A percentile compares a stretch with the other conserved stretches of the same genome.
Conservation (phyloP, 2,888 invertebrate genomes). For the Polymixis lichenea region DNA sequence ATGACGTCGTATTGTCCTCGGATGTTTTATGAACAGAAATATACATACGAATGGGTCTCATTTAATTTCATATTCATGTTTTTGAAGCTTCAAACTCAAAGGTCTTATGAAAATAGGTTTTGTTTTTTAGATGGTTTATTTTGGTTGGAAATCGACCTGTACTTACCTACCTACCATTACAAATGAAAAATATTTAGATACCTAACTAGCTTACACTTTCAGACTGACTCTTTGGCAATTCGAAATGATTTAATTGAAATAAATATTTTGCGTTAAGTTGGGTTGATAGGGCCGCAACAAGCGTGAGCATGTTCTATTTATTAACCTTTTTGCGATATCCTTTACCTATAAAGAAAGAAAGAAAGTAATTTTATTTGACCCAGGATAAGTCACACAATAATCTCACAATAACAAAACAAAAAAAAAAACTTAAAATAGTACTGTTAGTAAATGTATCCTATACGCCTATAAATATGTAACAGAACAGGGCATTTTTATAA, state of each 20-base stretch:
- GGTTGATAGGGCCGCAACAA: too few relatives aligned
- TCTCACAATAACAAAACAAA: too few relatives aligned
- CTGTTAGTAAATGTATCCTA: too few relatives aligned
- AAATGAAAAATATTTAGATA: neutral
- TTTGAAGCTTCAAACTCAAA: slow-evolving; percentile 49
- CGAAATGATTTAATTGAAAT: too few relatives aligned
- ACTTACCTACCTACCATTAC: neutral
- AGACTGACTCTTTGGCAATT: too few relatives aligned
- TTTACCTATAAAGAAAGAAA: too few relatives aligned
- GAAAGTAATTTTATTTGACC: too few relatives aligned
- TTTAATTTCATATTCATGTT: slow-evolving; percentile 62
- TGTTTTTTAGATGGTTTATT: neutral
- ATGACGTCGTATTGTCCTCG: slow-evolving; percentile 64
- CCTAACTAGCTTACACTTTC: too few relatives aligned
- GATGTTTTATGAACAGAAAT: slow-evolving; percentile 58
- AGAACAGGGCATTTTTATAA: neutral
- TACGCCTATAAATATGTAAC: neutral
- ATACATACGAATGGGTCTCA: slow-evolving; percentile 50
- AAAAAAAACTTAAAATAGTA: too few relatives aligned
- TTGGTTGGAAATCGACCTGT: slow-evolving; percentile 4
- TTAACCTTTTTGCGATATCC: neutral
- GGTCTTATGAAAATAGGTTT: slow-evolving; percentile 32
- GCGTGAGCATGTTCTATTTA: too few relatives aligned
- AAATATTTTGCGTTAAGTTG: too few relatives aligned
- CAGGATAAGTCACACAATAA: too few relatives aligned